Evolutionary conservation across 2,888 invertebrate genomes (phyloP).

Genomic region (Muscina levida): DNA sequence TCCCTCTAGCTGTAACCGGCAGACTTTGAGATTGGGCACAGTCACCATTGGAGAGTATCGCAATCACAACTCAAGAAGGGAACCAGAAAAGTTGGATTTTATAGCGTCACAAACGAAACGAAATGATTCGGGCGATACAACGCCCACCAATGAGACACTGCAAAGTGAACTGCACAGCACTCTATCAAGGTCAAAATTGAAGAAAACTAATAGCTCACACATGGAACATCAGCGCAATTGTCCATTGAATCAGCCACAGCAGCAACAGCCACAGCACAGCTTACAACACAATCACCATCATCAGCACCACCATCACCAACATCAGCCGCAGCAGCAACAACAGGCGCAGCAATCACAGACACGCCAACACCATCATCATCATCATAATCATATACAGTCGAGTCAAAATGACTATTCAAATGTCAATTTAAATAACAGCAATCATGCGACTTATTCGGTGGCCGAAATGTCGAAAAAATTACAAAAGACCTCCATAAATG

Average conservation of each 20-base stretch:
- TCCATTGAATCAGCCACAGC: conserved; percentile 72
- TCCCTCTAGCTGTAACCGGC: conserved; percentile 84
- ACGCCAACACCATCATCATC: conserved; percentile 17
- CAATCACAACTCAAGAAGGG: conserved; percentile 81
- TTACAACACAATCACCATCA: conserved; percentile 18
- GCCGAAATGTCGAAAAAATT: conserved; percentile 55
- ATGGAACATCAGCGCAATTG: conserved; percentile 68
- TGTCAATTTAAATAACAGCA: conserved; percentile 51
- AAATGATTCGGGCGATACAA: conserved; percentile 70
- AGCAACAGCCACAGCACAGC: conserved; percentile 69
- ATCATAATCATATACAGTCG: too few relatives aligned
- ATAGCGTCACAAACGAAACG: conserved; percentile 76
- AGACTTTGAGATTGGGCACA: conserved; percentile 83
- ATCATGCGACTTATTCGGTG: conserved; percentile 2
- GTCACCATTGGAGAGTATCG: conserved; percentile 87
- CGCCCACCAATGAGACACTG: conserved; percentile 83
- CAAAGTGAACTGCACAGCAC: conserved; percentile 89
- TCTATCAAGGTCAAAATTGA: conserved; percentile 88
- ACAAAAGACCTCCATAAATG: conserved; percentile 57
- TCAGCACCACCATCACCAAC: conserved; percentile 10
- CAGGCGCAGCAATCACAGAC: conserved; percentile 40
- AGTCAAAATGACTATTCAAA: conserved; percentile 60
- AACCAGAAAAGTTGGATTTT: conserved; percentile 88
- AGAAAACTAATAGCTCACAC: conserved; percentile 81
- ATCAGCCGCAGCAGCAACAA: conserved; percentile 13